Evolutionary conservation across 2,888 invertebrate genomes (phyloP).

Genomic region (Ochropleura leucogaster): DNA sequence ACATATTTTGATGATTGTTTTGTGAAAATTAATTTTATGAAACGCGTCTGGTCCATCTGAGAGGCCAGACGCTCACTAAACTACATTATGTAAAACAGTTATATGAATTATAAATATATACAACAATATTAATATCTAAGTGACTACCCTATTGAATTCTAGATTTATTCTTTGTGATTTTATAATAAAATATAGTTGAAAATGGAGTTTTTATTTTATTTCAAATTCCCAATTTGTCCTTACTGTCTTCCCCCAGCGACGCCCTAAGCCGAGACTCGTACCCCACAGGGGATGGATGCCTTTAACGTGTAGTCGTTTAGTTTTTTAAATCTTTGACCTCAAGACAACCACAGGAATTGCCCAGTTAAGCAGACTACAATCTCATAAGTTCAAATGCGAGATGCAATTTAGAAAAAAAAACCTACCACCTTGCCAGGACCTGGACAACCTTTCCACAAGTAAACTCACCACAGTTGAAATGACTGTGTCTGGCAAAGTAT

Average conservation of each 20-base stretch:
- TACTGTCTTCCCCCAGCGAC: no score
- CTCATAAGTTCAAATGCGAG: background rate
- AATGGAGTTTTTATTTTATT: conserved; percentile 73
- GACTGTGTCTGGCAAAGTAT: background rate
- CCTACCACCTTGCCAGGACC: background rate
- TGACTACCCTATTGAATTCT: conserved; percentile 91
- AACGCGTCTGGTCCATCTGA: conserved; percentile 68
- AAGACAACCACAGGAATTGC: no score
- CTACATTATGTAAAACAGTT: conserved; percentile 81
- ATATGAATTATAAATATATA: conserved; percentile 85
- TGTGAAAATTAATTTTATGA: conserved; percentile 81
- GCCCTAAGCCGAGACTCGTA: no score
- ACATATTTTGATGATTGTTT: conserved; percentile 83
- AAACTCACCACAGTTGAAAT: background rate
- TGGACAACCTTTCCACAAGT: background rate
- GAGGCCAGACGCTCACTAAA: conserved; percentile 69
- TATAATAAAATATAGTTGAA: conserved; percentile 92
- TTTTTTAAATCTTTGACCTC: no score
- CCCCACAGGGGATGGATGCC: no score
- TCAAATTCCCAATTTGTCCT: conserved; percentile 1
- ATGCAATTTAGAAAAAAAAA: no score
- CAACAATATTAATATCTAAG: conserved; percentile 86
- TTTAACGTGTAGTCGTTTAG: no score
- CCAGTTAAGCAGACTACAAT: no score
- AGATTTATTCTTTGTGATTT: conserved; percentile 94